Evolutionary conservation across 2,113 vertebrate genomes (phyloP).

Genomic region (Parus major): DNA sequence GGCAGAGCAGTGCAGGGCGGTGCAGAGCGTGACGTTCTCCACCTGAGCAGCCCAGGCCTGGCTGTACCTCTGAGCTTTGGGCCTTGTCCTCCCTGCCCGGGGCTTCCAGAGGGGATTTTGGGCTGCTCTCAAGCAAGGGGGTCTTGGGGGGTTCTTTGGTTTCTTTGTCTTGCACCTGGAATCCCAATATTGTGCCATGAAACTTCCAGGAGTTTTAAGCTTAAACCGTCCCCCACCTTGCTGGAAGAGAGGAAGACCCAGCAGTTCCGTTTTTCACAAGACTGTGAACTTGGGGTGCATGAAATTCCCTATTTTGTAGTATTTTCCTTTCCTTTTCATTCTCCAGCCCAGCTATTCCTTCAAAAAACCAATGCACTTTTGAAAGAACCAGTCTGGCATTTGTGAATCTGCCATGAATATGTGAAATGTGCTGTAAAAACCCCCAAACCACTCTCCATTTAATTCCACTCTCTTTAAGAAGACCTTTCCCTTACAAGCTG

Average conservation of each 20-base stretch:
- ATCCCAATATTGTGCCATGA: slow-evolving; percentile 20
- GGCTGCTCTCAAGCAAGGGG: slow-evolving; percentile 69
- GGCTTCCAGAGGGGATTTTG: slow-evolving; percentile 74
- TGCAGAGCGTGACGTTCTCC: not conserved
- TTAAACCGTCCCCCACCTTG: not conserved
- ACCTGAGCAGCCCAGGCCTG: not conserved
- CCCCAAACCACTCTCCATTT: not conserved
- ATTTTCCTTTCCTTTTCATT: not conserved
- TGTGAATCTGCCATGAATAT: not conserved
- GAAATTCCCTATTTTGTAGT: not conserved
- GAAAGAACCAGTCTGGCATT: not conserved
- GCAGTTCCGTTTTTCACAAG: not conserved
- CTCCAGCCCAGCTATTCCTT: not conserved
- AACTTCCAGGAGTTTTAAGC: not conserved
- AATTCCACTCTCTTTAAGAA: not conserved
- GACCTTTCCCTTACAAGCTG: not conserved
- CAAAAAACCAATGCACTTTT: not conserved
- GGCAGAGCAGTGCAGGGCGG: not conserved
- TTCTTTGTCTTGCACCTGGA: slow-evolving; percentile 81
- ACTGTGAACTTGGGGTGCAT: not conserved
- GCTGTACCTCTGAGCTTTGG: slow-evolving; percentile 80
- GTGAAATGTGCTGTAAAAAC: not conserved
- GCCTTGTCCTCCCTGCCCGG: slow-evolving; percentile 79
- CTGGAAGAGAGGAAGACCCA: not conserved
- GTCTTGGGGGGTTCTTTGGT: slow-evolving; percentile 77